A percentile compares a stretch with the other conserved stretches of the same genome.
These are phyloP conservation scores for Piaya cayana DNA, from an alignment of 2,113 vertebrate species.

Conservation along the genomic window DNA sequence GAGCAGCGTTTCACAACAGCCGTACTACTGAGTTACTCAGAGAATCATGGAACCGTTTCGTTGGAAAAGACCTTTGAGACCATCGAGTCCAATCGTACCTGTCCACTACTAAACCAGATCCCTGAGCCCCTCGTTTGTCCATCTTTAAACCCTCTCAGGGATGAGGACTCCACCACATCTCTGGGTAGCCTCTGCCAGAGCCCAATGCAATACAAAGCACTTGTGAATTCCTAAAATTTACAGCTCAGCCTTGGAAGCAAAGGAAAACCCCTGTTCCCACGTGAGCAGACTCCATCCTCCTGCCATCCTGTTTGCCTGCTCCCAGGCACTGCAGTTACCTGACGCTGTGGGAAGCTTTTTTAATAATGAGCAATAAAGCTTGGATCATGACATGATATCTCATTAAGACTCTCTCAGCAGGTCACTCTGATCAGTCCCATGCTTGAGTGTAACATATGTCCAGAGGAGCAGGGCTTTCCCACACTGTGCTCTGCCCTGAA, in stretches of 20 bases:
- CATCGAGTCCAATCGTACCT: no score
- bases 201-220: not conserved
- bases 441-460: not conserved
- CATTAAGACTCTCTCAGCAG: not conserved
- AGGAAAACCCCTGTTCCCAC: not conserved
- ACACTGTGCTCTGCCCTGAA: not conserved
- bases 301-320: not conserved
- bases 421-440: not conserved
- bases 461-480: not conserved
- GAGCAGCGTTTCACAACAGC: no score
- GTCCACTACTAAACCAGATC: no score
- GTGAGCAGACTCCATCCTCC: not conserved
- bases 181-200: no score
- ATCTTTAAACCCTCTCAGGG: no score
- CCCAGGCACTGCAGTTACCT: not conserved
- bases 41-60: no score
- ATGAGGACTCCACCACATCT: no score
- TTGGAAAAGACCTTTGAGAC: no score
- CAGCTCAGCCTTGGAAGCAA: no score
- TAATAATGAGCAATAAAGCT: not conserved
- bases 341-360: not conserved
- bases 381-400: not conserved
- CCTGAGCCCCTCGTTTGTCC: no score
- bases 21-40: not conserved
- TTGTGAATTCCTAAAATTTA: accelerated